These are phyloP conservation scores for Parapsyche elsis DNA, from an alignment of 1,140 invertebrate species.

Conservation along the genomic window DNA sequence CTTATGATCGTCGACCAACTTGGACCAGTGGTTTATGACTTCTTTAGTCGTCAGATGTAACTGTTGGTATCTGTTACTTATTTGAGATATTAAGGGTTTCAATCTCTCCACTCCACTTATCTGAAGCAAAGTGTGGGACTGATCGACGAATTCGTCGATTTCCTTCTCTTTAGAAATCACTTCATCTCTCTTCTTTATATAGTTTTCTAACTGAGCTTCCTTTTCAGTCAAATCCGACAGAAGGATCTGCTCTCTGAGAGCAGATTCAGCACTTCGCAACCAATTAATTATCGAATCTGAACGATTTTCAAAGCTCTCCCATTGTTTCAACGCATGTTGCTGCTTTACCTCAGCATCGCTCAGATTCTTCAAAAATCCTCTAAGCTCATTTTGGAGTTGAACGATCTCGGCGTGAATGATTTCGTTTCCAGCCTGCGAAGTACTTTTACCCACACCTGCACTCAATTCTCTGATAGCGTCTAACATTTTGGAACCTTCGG, in stretches of 20 bases:
- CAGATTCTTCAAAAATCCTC: conserved; percentile 75
- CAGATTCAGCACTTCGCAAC: conserved; percentile 85
- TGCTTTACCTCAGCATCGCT: conserved; percentile 75
- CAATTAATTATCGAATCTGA: conserved; percentile 84
- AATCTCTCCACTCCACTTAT: conserved; percentile 86
- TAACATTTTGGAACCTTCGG: conserved; percentile 78
- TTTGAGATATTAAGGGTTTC: conserved; percentile 88
- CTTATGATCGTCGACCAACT: conserved; percentile 85
- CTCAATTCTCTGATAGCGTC: conserved; percentile 76
- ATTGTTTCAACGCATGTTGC: conserved; percentile 80
- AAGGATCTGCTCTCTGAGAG: conserved; percentile 86
- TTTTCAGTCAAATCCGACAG: conserved; percentile 86
- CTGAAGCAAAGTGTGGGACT: conserved; percentile 87
- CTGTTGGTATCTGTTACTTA: conserved; percentile 89
- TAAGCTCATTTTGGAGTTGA: conserved; percentile 73
- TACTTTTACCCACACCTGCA: conserved; percentile 80
- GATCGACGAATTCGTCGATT: conserved; percentile 90
- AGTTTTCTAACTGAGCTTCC: conserved; percentile 76
- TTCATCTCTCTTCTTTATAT: conserved; percentile 78
- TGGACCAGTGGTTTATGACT: conserved; percentile 87
- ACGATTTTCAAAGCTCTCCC: conserved; percentile 88
- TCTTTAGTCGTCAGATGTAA: conserved; percentile 87
- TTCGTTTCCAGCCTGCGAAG: conserved; percentile 81
- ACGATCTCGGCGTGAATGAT: conserved; percentile 79
- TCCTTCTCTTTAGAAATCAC: conserved; percentile 81